A percentile compares a stretch with the other conserved stretches of the same genome.
Evolutionary conservation across 2,797 vertebrate genomes (phyloP).

Genomic region (Sitta carolinensis): DNA sequence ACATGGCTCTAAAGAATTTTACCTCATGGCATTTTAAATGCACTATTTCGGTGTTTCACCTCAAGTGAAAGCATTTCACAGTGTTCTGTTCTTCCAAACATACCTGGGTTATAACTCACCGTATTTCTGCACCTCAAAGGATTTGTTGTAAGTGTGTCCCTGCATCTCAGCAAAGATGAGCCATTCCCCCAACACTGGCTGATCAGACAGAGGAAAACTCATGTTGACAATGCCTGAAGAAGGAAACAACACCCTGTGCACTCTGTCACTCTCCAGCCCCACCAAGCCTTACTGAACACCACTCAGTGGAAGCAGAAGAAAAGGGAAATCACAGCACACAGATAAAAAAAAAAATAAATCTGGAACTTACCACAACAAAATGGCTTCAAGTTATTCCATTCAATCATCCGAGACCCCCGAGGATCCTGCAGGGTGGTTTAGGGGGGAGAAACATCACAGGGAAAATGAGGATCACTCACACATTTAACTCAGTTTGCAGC

Average conservation of each 20-base stretch:
- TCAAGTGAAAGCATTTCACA: background rate
- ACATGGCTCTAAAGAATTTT: background rate
- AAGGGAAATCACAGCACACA: background rate
- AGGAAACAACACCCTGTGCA: background rate
- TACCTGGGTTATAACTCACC: slow-evolving; percentile 74
- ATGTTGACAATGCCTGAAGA: slow-evolving; percentile 86
- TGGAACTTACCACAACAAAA: slow-evolving; percentile 86
- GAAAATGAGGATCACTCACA: background rate
- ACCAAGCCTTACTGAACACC: background rate
- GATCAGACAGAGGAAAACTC: slow-evolving; percentile 93
- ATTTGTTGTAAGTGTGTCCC: slow-evolving; percentile 89
- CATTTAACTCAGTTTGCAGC: background rate
- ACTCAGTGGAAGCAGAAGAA: background rate
- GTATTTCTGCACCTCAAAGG: slow-evolving; percentile 94
- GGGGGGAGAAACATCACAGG: background rate
- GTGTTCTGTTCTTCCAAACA: background rate
- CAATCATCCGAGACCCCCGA: slow-evolving; percentile 89
- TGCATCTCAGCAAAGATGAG: slow-evolving; percentile 89
- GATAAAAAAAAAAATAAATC: background rate
- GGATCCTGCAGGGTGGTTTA: slow-evolving; percentile 81
- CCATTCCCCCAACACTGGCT: slow-evolving; percentile 93
- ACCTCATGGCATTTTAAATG: background rate
- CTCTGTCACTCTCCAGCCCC: background rate
- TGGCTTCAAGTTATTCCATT: slow-evolving; percentile 84
- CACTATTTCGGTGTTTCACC: background rate